phyloP scores from a whole-genome alignment of 1,140 invertebrate species.

The Drosophila sp. region DNA sequence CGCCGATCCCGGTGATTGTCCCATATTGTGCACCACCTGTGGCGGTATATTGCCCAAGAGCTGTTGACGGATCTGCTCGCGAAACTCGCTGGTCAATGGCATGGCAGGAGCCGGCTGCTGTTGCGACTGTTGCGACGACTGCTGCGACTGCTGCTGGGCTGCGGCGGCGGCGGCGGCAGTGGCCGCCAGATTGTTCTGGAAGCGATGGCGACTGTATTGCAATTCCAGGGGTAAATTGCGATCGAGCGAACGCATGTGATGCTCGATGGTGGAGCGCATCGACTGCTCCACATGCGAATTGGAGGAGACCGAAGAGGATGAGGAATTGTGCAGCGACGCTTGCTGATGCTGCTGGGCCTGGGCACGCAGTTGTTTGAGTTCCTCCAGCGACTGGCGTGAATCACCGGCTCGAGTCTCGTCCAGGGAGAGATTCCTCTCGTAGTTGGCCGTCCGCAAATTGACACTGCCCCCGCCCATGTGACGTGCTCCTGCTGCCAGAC shows the following conservation, averaged over 20 bases:
- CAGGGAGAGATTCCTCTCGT: conserved; percentile 72
- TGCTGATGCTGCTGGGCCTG: conserved; percentile 73
- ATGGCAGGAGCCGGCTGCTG: conserved; percentile 56
- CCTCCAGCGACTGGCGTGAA: conserved; percentile 73
- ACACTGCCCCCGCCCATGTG: conserved; percentile 67
- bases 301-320: conserved; percentile 57
- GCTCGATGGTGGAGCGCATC: conserved; percentile 79
- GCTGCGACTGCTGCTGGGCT: conserved; percentile 15
- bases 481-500: conserved; percentile 57
- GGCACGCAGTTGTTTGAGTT: conserved; percentile 74
- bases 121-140: conserved; percentile 33
- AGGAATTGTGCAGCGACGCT: conserved; percentile 66
- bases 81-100: conserved; percentile 78
- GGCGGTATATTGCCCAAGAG: conserved; percentile 75
- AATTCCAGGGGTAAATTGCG: conserved; percentile 79
- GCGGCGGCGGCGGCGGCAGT: conserved; percentile 26
- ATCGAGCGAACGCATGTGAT: conserved; percentile 82
- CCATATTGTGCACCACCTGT: conserved; percentile 78
- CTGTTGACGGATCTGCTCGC: conserved; percentile 79
- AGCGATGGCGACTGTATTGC: conserved; percentile 82
- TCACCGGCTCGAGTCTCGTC: conserved; percentile 70
- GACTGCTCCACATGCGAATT: conserved; percentile 69
- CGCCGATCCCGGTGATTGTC: conserved; percentile 70
- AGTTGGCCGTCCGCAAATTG: conserved; percentile 63
- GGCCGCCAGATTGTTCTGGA: conserved; percentile 55